Evolutionary conservation across 2,113 vertebrate genomes (phyloP).

Genomic region (Pangasianodon hypophthalmus): DNA sequence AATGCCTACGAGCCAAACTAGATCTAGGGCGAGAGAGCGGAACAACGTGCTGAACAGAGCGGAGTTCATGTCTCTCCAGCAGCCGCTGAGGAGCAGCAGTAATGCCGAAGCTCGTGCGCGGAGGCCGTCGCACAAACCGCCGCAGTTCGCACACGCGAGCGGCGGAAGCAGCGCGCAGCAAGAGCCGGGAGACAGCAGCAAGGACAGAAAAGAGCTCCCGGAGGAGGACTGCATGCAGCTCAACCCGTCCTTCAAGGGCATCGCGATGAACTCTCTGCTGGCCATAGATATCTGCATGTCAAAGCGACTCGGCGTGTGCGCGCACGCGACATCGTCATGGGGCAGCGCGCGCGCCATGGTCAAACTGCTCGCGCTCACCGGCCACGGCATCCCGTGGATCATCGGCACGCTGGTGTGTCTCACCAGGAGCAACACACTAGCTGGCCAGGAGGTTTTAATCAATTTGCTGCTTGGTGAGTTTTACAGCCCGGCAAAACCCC

Average conservation of each 20-base stretch:
- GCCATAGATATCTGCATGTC: conserved; percentile 94
- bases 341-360: conserved; percentile 86
- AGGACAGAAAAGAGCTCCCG: conserved; percentile 79
- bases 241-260: conserved; percentile 88
- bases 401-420: conserved; percentile 85
- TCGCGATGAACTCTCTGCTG: conserved; percentile 88
- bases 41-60: conserved; percentile 85
- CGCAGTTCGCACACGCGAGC: conserved; percentile 56
- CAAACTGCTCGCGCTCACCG: conserved; percentile 85
- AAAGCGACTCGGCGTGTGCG: conserved; percentile 86
- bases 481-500: neutral
- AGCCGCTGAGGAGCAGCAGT: conserved; percentile 74
- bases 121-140: conserved; percentile 61
- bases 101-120: conserved; percentile 73
- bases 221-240: conserved; percentile 97
- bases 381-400: conserved; percentile 89
- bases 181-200: conserved; percentile 62
- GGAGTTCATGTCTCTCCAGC: conserved; percentile 90
- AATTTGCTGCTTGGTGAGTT: conserved; percentile 91
- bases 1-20: conserved; percentile 84
- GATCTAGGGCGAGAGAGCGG: conserved; percentile 79
- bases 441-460: conserved; percentile 90
- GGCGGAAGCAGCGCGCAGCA: conserved; percentile 55
- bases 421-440: conserved; percentile 87
- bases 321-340: conserved; percentile 76